Conservation (phyloP, 2,797 vertebrate genomes). For the Babyrousa celebensis region DNA sequence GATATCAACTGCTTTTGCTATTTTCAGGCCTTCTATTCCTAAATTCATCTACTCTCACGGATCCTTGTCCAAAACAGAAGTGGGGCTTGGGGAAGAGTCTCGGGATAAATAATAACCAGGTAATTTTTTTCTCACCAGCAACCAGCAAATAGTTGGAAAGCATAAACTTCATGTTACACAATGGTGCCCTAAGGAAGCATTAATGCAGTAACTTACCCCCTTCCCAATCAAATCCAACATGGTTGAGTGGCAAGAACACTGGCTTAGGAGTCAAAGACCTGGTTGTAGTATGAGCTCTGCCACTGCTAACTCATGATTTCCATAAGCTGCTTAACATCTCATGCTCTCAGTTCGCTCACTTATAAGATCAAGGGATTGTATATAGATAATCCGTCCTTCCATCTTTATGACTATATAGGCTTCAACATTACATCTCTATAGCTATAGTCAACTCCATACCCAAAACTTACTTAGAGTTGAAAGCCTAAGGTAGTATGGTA, state of each 20-base stretch:
- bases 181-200: neutral
- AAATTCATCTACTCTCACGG: neutral
- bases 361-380: neutral
- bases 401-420: neutral
- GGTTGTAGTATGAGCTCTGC: neutral
- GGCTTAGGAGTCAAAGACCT: neutral
- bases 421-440: neutral
- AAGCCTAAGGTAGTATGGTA: neutral
- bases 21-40: neutral
- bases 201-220: neutral
- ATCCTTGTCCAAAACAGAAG: neutral
- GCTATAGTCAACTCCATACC: neutral
- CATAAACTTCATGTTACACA: neutral
- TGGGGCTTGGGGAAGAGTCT: neutral
- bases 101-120: neutral
- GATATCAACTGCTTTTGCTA: neutral
- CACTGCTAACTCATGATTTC: neutral
- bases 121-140: neutral
- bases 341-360: neutral
- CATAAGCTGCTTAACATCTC: neutral
- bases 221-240: neutral
- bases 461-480: neutral
- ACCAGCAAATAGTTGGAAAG: neutral
- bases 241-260: neutral
- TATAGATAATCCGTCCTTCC: neutral